These are phyloP conservation scores for Adelges cooleyi DNA, from an alignment of 1,140 invertebrate species.

Conservation along the genomic window DNA sequence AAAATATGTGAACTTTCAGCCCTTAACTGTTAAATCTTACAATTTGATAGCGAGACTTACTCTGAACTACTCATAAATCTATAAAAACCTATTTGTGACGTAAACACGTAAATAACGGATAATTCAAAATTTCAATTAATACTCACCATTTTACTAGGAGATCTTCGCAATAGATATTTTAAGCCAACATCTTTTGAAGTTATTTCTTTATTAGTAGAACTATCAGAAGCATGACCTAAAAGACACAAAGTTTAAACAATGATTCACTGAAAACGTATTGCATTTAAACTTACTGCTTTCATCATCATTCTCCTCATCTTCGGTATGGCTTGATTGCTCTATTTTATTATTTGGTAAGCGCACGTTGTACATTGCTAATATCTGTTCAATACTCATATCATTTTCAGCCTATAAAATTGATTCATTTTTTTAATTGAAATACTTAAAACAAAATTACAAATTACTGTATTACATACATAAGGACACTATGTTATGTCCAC, in stretches of 20 bases:
- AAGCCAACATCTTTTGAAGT: not conserved
- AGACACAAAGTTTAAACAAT: not conserved
- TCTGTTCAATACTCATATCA: conserved; percentile 67
- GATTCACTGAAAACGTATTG: too few relatives aligned
- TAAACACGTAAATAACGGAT: too few relatives aligned
- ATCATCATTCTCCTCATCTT: conserved; percentile 33
- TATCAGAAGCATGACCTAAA: conserved; percentile 16
- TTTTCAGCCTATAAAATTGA: conserved; percentile 54
- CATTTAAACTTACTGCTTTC: conserved; percentile 34
- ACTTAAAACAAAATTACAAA: not conserved
- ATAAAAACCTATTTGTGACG: too few relatives aligned
- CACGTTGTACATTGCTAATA: conserved; percentile 57
- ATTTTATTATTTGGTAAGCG: conserved; percentile 33
- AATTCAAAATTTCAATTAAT: too few relatives aligned
- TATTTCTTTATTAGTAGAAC: not conserved
- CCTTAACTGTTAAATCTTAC: too few relatives aligned
- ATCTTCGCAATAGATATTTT: conserved; percentile 9
- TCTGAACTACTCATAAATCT: too few relatives aligned
- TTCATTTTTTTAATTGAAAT: not conserved
- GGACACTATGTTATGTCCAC: not conserved
- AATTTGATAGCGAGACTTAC: too few relatives aligned
- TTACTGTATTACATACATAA: not conserved
- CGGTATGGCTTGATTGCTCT: conserved; percentile 14
- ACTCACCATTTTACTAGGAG: conserved; percentile 18
- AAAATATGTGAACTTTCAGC: too few relatives aligned